phyloP scores from a whole-genome alignment of 2,113 vertebrate species.

The Oenanthe oenanthe region DNA sequence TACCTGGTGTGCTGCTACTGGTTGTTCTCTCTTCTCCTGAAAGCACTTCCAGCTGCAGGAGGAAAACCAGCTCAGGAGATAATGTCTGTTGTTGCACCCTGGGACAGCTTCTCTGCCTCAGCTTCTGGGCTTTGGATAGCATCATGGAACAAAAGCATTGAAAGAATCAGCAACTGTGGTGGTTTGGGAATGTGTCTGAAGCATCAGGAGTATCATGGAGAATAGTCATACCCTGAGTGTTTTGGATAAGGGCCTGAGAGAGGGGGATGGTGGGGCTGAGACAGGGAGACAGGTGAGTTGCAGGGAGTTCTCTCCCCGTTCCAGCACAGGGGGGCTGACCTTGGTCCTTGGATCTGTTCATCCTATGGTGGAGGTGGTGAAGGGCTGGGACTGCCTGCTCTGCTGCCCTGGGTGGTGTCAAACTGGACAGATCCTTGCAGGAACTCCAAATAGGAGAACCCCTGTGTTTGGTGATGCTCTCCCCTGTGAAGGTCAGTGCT shows the following conservation, averaged over 20 bases:
- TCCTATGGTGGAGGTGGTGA: not conserved
- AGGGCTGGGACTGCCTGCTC: not conserved
- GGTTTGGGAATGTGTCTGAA: not conserved
- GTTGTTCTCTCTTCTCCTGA: not conserved
- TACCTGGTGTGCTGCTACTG: not conserved
- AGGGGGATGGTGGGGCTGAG: rapidly evolving
- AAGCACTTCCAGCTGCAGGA: not conserved
- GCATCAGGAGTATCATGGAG: not conserved
- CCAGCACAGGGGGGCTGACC: not conserved
- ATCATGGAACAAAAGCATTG: not conserved
- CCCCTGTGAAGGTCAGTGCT: not conserved
- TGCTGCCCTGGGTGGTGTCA: not conserved
- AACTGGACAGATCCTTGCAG: not conserved
- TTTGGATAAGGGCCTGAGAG: not conserved
- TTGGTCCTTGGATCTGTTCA: not conserved
- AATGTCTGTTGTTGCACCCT: not conserved
- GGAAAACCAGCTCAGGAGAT: not conserved
- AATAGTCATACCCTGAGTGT: rapidly evolving
- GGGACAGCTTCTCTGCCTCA: not conserved
- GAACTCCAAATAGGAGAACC: rapidly evolving
- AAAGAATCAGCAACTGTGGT: not conserved
- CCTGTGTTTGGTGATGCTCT: not conserved
- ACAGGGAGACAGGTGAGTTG: not conserved
- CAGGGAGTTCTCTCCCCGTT: not conserved
- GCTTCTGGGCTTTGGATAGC: not conserved